Evolutionary conservation across 2,797 vertebrate genomes (phyloP), one percentile per base, ranked within the genome.

Genomic region (Geotrypetes seraphini): DNA sequence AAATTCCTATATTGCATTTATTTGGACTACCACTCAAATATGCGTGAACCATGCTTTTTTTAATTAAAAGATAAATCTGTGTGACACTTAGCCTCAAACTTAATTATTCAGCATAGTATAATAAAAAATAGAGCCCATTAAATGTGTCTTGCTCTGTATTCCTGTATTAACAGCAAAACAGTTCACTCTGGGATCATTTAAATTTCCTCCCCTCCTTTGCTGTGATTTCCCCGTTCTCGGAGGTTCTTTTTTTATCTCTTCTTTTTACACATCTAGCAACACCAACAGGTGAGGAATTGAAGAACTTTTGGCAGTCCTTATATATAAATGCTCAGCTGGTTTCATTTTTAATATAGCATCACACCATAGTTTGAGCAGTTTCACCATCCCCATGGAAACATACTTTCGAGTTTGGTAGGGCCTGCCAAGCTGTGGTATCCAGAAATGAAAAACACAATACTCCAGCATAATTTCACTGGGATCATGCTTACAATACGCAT

Each of bases 11-110:
- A 92, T 94, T 94, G 92, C 91, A 83, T 96, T 96, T 97, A 97
- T 97, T 96, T 98, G 88, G 91, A 94, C 91, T 89, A 93, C 89
- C 90, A 94, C 91, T 98, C 93, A 95, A 96, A 97, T 95, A 92
- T 91, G 91, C 88, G 89, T 87, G 86, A 93, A 92, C 88, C 90
- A 91, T 89, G 85, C 86, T 92, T 89, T 96, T n/a, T 97, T 98
- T 98, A 98, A 98, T 98, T 97, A 98, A 98, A 98, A 95, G 93
- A 98, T 98, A 97, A 98, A 98, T 98, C 94, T 92, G 88, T 87
- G 87, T 96, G 94, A 98, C 94, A 97, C 83, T 88, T 89, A 82
- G 88, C 88, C 90, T 93, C 89, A 88, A 87, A 95, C 90, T 97
- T 98, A 98, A 97, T 97, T 98, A 98, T 98, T 98, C 92, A 94